These are phyloP conservation scores for Cryptoprocta ferox DNA, from an alignment of 2,797 vertebrate species.

Conservation along the genomic window DNA sequence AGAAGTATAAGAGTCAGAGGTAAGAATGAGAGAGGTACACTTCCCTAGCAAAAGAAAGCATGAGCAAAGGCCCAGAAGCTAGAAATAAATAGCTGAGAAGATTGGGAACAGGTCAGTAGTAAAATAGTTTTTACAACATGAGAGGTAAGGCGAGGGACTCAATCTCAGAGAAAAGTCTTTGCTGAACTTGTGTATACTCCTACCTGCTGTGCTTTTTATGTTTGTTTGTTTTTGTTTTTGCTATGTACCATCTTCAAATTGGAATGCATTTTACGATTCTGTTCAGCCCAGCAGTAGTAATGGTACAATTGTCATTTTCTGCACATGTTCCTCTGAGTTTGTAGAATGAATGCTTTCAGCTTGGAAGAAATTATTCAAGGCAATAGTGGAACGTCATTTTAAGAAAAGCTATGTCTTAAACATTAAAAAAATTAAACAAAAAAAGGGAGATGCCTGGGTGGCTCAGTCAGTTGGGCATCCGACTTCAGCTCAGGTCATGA, in stretches of 20 bases:
- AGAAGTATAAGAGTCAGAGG: background rate
- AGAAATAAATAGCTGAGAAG: background rate
- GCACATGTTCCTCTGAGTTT: background rate
- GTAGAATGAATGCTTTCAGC: background rate
- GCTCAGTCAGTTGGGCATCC: too few species aligned
- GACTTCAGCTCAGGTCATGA: too few species aligned
- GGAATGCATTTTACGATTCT: background rate
- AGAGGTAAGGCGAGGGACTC: background rate
- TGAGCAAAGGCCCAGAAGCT: background rate
- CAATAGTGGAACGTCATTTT: background rate
- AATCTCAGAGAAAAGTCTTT: background rate
- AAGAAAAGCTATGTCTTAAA: background rate
- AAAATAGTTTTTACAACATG: background rate
- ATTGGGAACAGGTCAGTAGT: background rate
- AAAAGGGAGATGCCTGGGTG: too few species aligned
- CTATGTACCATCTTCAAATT: background rate
- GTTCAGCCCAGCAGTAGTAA: background rate
- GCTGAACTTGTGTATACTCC: background rate
- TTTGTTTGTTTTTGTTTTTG: background rate
- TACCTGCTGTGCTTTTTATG: background rate
- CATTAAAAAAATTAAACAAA: too few species aligned
- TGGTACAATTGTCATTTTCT: background rate
- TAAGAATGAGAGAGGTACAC: background rate
- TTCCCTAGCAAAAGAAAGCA: background rate
- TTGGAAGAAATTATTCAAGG: background rate